These are phyloP conservation scores for Pollenia angustigena DNA, from an alignment of 2,888 invertebrate species.

Conservation along the genomic window DNA sequence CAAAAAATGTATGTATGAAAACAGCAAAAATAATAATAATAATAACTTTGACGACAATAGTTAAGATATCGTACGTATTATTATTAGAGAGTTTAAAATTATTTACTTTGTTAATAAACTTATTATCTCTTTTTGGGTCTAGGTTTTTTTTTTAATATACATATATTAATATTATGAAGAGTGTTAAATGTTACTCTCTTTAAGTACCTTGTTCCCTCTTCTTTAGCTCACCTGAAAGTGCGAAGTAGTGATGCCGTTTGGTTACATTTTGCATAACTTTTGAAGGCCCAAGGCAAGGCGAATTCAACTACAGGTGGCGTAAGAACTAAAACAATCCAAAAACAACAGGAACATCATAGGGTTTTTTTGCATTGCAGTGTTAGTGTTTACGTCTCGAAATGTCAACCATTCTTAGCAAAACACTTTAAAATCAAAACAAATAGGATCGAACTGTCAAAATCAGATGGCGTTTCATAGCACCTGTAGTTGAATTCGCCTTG, in stretches of 20 bases:
- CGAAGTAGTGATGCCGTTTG: background rate
- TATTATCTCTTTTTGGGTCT: conserved; percentile 28
- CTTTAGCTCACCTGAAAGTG: background rate
- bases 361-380: too few species aligned
- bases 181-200: conserved; percentile 5
- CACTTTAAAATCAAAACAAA: too few species aligned
- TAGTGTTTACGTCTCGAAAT: too few species aligned
- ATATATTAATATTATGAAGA: too few species aligned
- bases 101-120: conserved; percentile 14
- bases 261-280: background rate
- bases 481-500: too few species aligned
- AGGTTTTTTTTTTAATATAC: background rate
- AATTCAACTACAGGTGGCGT: too few species aligned
- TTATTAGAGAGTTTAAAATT: conserved; percentile 36
- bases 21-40: conserved; percentile 6
- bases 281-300: background rate
- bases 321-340: too few species aligned
- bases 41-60: conserved; percentile 41
- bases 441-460: too few species aligned
- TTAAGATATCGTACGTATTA: conserved; percentile 10
- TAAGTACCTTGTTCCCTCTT: background rate
- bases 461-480: too few species aligned
- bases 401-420: too few species aligned
- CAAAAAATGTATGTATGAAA: conserved; percentile 21
- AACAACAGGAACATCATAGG: too few species aligned